Evolutionary conservation across 1,140 invertebrate genomes (phyloP).

Genomic region (Drosophila ohnishii): DNA sequence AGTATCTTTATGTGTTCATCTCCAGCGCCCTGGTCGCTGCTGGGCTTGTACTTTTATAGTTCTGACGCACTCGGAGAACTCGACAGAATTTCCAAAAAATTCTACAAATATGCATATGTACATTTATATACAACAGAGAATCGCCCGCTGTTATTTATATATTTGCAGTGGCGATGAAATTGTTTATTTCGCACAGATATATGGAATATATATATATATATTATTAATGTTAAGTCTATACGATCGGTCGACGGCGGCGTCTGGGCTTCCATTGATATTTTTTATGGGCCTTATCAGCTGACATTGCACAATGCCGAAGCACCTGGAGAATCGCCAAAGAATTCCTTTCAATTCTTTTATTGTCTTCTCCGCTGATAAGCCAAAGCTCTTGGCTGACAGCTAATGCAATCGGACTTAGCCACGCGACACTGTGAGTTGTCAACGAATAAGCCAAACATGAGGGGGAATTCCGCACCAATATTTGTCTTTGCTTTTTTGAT

Average conservation of each 20-base stretch:
- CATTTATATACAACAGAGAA: constrained; percentile 1
- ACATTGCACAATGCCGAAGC: constrained; percentile 13
- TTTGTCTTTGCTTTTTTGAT: constrained; percentile 40
- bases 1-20: constrained; percentile 13
- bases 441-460: constrained; percentile 36
- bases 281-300: constrained; percentile 42
- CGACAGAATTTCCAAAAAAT: constrained; percentile 43
- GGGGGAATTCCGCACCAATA: constrained; percentile 17
- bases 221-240: constrained; percentile 22
- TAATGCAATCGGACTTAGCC: constrained; percentile 39
- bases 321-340: constrained; percentile 1
- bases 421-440: constrained; percentile 35
- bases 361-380: constrained; percentile 19
- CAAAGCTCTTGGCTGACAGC: constrained; percentile 17
- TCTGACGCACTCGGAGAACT: constrained; percentile 37
- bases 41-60: constrained; percentile 23
- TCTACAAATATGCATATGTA: not conserved
- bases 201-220: not conserved
- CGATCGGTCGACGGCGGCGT: not conserved
- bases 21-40: not conserved
- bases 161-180: constrained; percentile 33
- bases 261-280: constrained; percentile 43
- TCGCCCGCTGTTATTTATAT: constrained; percentile 27
- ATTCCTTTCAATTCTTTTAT: constrained; percentile 29
- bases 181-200: constrained; percentile 19